Base-by-base conservation (phyloP, 2,888 invertebrate genomes). In the Epistrophella euchroma region DNA sequence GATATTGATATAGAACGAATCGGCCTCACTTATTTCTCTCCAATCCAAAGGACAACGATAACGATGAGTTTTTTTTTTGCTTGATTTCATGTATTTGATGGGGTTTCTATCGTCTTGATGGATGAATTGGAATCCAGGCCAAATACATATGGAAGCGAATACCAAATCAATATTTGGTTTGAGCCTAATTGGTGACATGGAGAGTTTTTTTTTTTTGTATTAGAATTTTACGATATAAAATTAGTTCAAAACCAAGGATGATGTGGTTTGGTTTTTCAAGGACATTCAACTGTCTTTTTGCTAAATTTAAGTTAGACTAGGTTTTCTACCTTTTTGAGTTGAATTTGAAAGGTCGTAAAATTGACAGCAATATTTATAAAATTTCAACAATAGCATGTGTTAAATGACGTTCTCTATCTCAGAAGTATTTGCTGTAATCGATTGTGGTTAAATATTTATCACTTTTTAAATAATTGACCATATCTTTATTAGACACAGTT, bases 81-180 rank as follows among this genome's bases (percentile, higher is more conserved):
- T 32, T 52, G 45, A 64, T 50, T 73, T 79, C 28, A 17, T 60
- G 45, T 70, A 55, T 37, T 58, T 56, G 40, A 73, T 40, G 52
- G 74, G 11, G 28, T 72, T 64, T 15, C 52, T 25, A 17, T 52
- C 11, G 40, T 74, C 40, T 37, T 37, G 19, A 60, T n/a, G 62
- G 55, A 62, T 25, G 17, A 70, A 25, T 68, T 50, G 25, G 9
- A 35, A 60, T 66, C 32, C 43, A 32, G 74, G 47, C 58, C 70
- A 52, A 60, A 22, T 60, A 19, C 13, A 35, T 37, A 2, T 2
- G 4, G 13, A 11, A 4, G 1, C 4, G 32, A 28, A 3, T 9
- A 28, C 25, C 4, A 60, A 15, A 11, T 56, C 19, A 40, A 40
- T 60, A 37, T 32, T 32, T 37, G 0, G 10, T 64, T 45, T 7